Evolutionary conservation across 2,888 invertebrate genomes (phyloP).

Genomic region (Dolichopus griseipennis): DNA sequence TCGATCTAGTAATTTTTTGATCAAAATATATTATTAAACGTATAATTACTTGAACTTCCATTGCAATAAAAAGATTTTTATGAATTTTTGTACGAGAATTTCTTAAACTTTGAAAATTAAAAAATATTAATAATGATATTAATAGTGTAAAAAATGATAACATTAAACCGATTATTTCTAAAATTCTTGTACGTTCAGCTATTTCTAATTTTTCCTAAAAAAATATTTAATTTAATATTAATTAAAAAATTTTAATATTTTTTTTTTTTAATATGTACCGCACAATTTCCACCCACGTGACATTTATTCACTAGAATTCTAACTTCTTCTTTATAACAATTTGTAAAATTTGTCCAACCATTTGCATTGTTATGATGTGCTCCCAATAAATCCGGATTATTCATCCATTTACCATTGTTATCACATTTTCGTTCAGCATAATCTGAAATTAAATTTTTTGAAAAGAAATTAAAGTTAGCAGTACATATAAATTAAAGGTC

Average conservation of each 20-base stretch:
- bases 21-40: constrained; percentile 67
- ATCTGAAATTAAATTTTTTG: constrained; percentile 46
- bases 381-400: constrained; percentile 41
- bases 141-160: constrained; percentile 67
- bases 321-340: constrained; percentile 66
- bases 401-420: constrained; percentile 60
- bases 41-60: constrained; percentile 66
- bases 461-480: too few species aligned
- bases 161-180: constrained; percentile 80
- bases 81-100: constrained; percentile 81
- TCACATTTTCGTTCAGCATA: constrained; percentile 62
- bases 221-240: constrained; percentile 16
- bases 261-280: constrained; percentile 35
- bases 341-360: constrained; percentile 80
- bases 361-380: constrained; percentile 37
- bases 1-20: constrained; percentile 50
- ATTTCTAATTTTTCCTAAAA: constrained; percentile 57
- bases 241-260: neutral
- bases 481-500: too few species aligned
- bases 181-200: constrained; percentile 58
- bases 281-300: constrained; percentile 44
- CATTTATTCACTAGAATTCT: constrained; percentile 53
- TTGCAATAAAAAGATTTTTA: constrained; percentile 74
- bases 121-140: constrained; percentile 71
- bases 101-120: constrained; percentile 65